Evolutionary conservation across 2,113 vertebrate species (phyloP), one percentile per base, ranked within the genome.

Genomic region (Petrocephalus zakoni): DNA sequence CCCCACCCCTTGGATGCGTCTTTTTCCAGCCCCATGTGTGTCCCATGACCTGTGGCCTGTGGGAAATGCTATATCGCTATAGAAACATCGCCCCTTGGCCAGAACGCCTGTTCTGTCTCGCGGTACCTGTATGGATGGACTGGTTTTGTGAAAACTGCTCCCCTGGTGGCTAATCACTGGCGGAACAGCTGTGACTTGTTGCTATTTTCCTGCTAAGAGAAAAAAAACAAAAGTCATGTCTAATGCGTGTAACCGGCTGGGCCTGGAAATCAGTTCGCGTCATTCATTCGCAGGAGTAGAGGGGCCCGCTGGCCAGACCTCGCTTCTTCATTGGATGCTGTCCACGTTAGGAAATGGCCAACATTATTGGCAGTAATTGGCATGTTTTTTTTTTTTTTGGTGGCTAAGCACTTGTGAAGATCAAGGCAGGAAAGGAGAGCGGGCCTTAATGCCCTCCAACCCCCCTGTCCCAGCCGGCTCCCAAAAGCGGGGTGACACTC

Each of bases 311-410:
- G 47, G 42, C 46, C 81, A 56, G 58, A 51, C 84, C n/a, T 51
- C 1, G 78, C 88, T 88, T 89, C 91, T 89, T 89, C 90, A 90
- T 88, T 92, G 92, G 92, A 92, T 46, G 53, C 15, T 55, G 89
- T 88, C 82, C 89, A 89, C 37, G 47, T 91, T 89, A 92, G 91
- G 90, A 91, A 91, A 90, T 72, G 87, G 87, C 58, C 51, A 88
- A 88, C 75, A 58, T 93, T 92, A 93, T 92, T 92, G 91, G 88
- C 91, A 92, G 91, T 92, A 94, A 94, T 92, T 93, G 93, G 88
- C 84, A 49, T 90, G 91, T 25, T 64, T 15, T 64, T 64, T 58
- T 61, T 75, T 78, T 82, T 49, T 37, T 87, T 93, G 91, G 86
- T 90, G 89, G 90, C 92, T 94, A 88, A 90, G 87, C 90, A 88